Evolutionary conservation across 2,888 invertebrate genomes (phyloP).

Genomic region (Ormyrus pomaceus): DNA sequence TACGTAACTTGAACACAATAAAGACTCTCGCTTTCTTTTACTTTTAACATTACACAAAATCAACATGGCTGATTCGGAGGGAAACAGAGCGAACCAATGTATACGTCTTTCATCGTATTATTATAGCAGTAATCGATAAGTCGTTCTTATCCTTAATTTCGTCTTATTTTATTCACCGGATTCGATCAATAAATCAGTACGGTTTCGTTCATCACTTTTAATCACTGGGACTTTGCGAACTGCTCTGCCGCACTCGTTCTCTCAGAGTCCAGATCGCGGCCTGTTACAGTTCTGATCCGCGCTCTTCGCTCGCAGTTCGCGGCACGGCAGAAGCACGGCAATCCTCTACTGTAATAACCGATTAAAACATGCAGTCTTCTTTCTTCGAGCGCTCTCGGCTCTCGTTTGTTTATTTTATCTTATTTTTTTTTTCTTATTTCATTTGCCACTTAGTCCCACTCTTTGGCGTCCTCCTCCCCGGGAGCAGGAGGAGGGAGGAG

Average conservation of each 20-base stretch:
- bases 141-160: constrained; percentile 46
- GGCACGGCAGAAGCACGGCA: neutral
- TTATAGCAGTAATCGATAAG: constrained; percentile 46
- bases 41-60: constrained; percentile 62
- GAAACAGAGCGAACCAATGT: constrained; percentile 59
- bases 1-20: constrained; percentile 64
- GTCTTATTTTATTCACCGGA: constrained; percentile 41
- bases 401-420: neutral
- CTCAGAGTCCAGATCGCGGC: neutral
- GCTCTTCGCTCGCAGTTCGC: neutral
- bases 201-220: constrained; percentile 37
- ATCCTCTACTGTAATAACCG: constrained; percentile 33
- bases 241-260: constrained; percentile 2
- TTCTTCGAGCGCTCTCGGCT: constrained; percentile 44
- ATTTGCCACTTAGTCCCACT: neutral
- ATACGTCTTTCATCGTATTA: constrained; percentile 43
- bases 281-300: neutral
- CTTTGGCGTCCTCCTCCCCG: neutral
- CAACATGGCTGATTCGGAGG: constrained; percentile 66
- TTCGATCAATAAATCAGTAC: constrained; percentile 52
- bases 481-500: neutral
- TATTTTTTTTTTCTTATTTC: no score
- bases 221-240: constrained; percentile 20
- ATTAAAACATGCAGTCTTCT: constrained; percentile 58
- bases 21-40: constrained; percentile 59